Base-by-base conservation (phyloP, 2,888 invertebrate species). In the Drosophila pseudotakahashii region DNA sequence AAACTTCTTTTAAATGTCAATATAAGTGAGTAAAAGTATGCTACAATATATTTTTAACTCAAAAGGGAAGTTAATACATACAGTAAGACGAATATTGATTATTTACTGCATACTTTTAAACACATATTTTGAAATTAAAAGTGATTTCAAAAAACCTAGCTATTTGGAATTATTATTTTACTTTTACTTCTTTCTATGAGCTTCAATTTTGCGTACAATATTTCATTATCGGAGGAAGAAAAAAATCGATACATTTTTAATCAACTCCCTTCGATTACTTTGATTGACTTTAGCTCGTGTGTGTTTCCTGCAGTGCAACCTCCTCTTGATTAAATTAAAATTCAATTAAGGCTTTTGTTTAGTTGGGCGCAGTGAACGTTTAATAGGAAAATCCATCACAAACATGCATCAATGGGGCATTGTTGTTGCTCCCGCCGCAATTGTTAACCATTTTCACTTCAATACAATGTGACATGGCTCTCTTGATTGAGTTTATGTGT, bases 381-480 rank as follows among this genome's bases (percentile, higher is more conserved):
- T 50, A 77, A 70, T 72, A 72, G 75, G 63, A 54, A 71, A 72
- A 77, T 50, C 63, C 77, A 77, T 87, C 81, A 83, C 63, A 76
- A 70, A 47, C 87, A 87, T 77, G 59, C 70, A 59, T 61, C 61
- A 76, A 66, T 61, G 53, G 57, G 34, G 63, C 47, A 76, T 64
- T 54, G 50, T 73, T 67, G 73, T 51, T 54, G 51, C 44, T 75
- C 54, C 59, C 42, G 81, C 81, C 84, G 68, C 81, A 88, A 79
- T 84, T 86, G 79, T 81, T 85, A 88, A 82, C 79, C 86, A 76
- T 80, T 83, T 79, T 81, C 81, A 86, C 81, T 88, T 88, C 81
- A 83, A 77, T 86, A 83, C 89, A 84, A 74, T 86, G 79, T 81
- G 81, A 71, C 75, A 48, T 13, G 74, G 66, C 42, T 70, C 70